Evolutionary conservation across 2,888 invertebrate species (phyloP).

Genomic region (Scaptomyza cyrtandrae): DNA sequence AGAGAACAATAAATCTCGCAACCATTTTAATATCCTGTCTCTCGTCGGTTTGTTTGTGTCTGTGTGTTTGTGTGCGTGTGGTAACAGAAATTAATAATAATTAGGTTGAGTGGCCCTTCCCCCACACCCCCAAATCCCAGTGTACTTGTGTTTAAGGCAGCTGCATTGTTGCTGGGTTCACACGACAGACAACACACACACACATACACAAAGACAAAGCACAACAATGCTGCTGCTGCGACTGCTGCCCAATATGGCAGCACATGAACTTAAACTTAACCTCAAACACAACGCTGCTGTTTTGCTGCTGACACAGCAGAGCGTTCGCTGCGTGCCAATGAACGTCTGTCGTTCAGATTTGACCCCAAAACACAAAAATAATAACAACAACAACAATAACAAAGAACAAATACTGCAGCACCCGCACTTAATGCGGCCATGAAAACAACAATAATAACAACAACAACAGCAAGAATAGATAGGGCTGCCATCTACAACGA

Average conservation of each 20-base stretch:
- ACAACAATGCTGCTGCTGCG: slow-evolving; percentile 20
- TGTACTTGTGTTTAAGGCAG: slow-evolving; percentile 32
- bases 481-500: background rate
- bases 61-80: slow-evolving; percentile 4
- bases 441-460: slow-evolving; percentile 6
- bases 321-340: slow-evolving; percentile 33
- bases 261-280: slow-evolving; percentile 63
- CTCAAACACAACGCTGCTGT: slow-evolving; percentile 41
- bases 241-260: slow-evolving; percentile 56
- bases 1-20: slow-evolving; percentile 18
- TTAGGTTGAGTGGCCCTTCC: slow-evolving; percentile 43
- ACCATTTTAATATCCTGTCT: slow-evolving; percentile 31
- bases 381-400: background rate
- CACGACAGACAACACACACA: slow-evolving; percentile 9
- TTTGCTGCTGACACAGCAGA: slow-evolving; percentile 15
- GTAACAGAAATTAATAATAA: slow-evolving; percentile 23
- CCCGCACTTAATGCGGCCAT: slow-evolving; percentile 2
- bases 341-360: slow-evolving; percentile 38
- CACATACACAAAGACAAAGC: slow-evolving; percentile 19
- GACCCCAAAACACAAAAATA: slow-evolving; percentile 27
- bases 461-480: background rate
- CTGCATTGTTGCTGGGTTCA: slow-evolving; percentile 45
- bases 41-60: slow-evolving; percentile 8
- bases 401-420: background rate
- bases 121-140: slow-evolving; percentile 12